Conservation (phyloP, 53 echinoderm and acorn worm species). For the Echinarachnius parma region DNA sequence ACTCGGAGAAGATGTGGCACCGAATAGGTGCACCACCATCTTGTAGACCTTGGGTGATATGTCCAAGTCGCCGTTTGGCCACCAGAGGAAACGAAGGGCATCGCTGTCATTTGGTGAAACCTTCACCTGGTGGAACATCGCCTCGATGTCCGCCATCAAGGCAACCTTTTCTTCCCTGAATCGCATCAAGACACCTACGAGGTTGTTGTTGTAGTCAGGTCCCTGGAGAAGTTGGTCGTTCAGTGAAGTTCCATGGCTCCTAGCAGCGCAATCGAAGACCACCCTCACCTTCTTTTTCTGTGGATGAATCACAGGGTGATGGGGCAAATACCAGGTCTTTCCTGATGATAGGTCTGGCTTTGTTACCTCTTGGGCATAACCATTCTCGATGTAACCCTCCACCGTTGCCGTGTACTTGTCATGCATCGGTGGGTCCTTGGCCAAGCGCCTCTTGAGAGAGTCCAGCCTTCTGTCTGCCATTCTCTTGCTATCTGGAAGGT, state of each 20-base stretch:
- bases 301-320: slow-evolving; percentile 53
- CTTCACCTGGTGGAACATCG: slow-evolving; percentile 67
- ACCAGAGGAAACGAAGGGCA: slow-evolving; percentile 60
- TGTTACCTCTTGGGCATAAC: slow-evolving; percentile 47
- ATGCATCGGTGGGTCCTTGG: slow-evolving; percentile 33
- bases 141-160: slow-evolving; percentile 58
- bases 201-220: slow-evolving; percentile 53
- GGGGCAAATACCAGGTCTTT: slow-evolving; percentile 55
- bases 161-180: slow-evolving; percentile 53
- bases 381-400: slow-evolving; percentile 29
- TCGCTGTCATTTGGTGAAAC: slow-evolving; percentile 37
- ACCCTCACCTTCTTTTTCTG: slow-evolving; percentile 57
- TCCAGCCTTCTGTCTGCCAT: slow-evolving; percentile 50
- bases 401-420: slow-evolving; percentile 34
- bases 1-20: slow-evolving; percentile 56
- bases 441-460: slow-evolving; percentile 45
- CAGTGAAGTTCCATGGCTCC: slow-evolving; percentile 56
- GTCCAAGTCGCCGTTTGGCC: slow-evolving; percentile 25
- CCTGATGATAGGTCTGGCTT: no score
- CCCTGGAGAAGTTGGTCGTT: slow-evolving; percentile 68
- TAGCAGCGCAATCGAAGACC: slow-evolving; percentile 72
- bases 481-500: slow-evolving; percentile 53
- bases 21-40: slow-evolving; percentile 50
- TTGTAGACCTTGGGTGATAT: slow-evolving; percentile 2
- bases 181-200: slow-evolving; percentile 62